Conservation (phyloP, 2,888 invertebrate genomes). For the Chrysina gloriosa region DNA sequence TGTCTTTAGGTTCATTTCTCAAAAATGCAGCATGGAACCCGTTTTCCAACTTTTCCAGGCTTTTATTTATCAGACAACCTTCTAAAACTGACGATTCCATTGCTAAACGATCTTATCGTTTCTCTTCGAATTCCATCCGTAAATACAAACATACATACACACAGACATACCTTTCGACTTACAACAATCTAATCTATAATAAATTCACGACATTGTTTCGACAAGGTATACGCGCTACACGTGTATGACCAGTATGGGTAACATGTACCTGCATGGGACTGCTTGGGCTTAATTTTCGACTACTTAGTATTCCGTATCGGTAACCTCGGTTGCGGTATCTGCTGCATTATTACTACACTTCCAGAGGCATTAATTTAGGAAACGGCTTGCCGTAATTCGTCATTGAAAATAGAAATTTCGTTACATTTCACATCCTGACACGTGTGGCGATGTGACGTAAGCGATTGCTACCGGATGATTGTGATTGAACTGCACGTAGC, state of each 20-base stretch:
- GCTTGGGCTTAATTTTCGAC: neutral
- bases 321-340: conserved; percentile 19
- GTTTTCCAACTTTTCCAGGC: too few species aligned
- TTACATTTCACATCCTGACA: conserved; percentile 24
- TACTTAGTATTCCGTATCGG: conserved; percentile 12
- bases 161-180: neutral
- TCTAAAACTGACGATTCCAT: too few species aligned
- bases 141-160: too few species aligned
- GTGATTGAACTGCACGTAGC: too few species aligned
- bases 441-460: conserved; percentile 22
- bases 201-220: conserved; percentile 1
- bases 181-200: neutral
- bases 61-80: too few species aligned
- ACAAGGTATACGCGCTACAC: conserved; percentile 5
- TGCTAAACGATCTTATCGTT: too few species aligned
- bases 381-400: conserved; percentile 27
- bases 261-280: neutral
- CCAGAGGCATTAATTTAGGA: conserved; percentile 22
- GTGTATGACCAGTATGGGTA: conserved; percentile 11
- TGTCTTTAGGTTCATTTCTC: too few species aligned
- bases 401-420: conserved; percentile 35
- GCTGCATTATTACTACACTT: conserved; percentile 10
- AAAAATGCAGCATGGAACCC: too few species aligned
- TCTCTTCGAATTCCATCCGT: neutral
- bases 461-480: neutral